Percentiles rank a stretch among this genome's conserved stretches.
These are phyloP conservation scores for Tragelaphus buxtoni DNA, from an alignment of 2,113 vertebrate species.

Conservation along the genomic window DNA sequence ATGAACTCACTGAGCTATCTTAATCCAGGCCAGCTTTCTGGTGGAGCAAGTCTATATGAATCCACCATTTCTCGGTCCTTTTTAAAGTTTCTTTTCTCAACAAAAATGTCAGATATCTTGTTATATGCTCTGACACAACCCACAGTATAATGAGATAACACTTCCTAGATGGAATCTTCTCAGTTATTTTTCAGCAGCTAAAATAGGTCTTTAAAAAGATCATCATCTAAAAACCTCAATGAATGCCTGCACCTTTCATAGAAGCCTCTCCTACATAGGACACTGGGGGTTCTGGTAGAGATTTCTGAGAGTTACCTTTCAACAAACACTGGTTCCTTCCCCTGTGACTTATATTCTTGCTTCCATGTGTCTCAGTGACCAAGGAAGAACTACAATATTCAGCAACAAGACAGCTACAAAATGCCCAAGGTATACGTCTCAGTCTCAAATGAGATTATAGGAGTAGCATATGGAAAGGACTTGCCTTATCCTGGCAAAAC, in stretches of 20 bases:
- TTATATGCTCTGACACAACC: neutral
- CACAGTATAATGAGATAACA: neutral
- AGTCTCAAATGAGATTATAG: neutral
- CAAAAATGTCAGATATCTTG: neutral
- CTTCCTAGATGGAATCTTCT: neutral
- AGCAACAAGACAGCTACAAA: neutral
- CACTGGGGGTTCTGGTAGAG: neutral
- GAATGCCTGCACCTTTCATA: neutral
- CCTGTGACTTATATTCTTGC: neutral
- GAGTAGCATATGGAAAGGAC: neutral
- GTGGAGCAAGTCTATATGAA: neutral
- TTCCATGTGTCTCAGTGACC: neutral
- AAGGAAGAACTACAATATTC: neutral
- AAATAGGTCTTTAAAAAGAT: neutral
- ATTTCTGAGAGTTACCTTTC: neutral
- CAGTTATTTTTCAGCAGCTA: neutral
- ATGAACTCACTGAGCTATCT: neutral
- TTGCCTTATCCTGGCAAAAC: neutral
- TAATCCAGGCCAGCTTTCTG: neutral
- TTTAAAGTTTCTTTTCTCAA: neutral
- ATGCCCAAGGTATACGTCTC: neutral
- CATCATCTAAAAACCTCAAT: neutral
- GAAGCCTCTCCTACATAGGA: neutral
- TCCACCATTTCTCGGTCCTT: neutral
- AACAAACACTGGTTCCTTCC: neutral